phyloP scores from a whole-genome alignment of 2,888 invertebrate species.

The Melikaiella ostensackeni region DNA sequence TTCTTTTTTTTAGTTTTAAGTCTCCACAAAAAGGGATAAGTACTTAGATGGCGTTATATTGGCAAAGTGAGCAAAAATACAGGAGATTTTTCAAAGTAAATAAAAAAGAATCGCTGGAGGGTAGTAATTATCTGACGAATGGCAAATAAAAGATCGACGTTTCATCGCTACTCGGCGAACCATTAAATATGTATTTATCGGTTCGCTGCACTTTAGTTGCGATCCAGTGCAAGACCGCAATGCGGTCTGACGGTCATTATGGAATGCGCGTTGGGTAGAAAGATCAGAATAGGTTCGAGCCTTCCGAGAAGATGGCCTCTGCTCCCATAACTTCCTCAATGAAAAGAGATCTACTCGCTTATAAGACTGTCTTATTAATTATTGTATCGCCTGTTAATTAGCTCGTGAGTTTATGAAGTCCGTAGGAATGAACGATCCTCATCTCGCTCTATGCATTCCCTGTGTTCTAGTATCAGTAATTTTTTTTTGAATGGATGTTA shows the following conservation, averaged over 20 bases:
- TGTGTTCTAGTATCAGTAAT: neutral
- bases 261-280: slow-evolving; percentile 43
- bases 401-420: slow-evolving; percentile 40
- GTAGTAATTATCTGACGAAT: slow-evolving; percentile 28
- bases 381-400: slow-evolving; percentile 62
- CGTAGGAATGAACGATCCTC: neutral
- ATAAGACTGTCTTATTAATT: slow-evolving; percentile 60
- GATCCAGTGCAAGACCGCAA: slow-evolving; percentile 36
- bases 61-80: neutral
- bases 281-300: slow-evolving; percentile 42
- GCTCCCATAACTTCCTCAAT: slow-evolving; percentile 49
- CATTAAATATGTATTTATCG: slow-evolving; percentile 35
- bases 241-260: slow-evolving; percentile 41
- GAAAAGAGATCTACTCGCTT: slow-evolving; percentile 46
- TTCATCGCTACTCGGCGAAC: slow-evolving; percentile 18
- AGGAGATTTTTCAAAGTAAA: slow-evolving; percentile 10
- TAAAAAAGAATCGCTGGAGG: slow-evolving; percentile 3
- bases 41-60: neutral
- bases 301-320: neutral
- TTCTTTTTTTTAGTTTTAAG: neutral
- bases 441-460: slow-evolving; percentile 13
- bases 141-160: slow-evolving; percentile 3
- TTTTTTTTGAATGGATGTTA: slow-evolving; percentile 24
- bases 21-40: neutral
- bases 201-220: slow-evolving; percentile 31